A percentile compares a stretch with the other conserved stretches of the same genome.
Evolutionary conservation across 92 coral and sea anemone genomes (phyloP).

Genomic region (Epizoanthus scotinus): DNA sequence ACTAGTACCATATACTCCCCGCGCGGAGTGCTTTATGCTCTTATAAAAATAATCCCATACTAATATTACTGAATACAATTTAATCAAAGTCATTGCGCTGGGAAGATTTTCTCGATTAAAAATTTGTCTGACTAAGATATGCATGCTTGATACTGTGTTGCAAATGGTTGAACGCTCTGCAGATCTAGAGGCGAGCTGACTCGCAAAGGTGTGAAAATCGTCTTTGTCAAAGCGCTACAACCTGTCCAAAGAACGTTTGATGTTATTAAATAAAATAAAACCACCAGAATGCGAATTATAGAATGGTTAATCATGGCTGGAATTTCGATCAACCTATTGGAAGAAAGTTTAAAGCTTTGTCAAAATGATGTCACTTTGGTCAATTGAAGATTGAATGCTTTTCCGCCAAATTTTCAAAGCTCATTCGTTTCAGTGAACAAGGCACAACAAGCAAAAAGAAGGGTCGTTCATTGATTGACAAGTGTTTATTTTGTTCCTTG

Average conservation of each 20-base stretch:
- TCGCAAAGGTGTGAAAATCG: conserved; percentile 5
- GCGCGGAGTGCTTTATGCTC: no score
- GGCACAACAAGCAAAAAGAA: conserved; percentile 28
- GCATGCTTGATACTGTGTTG: not conserved
- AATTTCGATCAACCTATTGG: not conserved
- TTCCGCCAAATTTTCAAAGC: conserved; percentile 45
- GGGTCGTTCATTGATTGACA: conserved; percentile 30
- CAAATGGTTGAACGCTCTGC: conserved; percentile 12
- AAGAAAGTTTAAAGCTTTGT: not conserved
- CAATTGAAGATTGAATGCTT: not conserved
- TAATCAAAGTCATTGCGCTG: no score
- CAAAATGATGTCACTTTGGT: not conserved
- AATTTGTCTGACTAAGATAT: not conserved
- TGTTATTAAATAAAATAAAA: not conserved
- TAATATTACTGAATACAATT: no score
- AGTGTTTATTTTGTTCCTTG: conserved; percentile 31
- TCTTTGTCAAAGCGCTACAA: not conserved
- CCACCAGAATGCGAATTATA: not conserved
- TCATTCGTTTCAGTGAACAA: conserved; percentile 39
- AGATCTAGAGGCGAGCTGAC: not conserved
- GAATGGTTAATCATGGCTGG: not conserved
- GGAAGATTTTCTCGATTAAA: no score
- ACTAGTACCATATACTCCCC: no score
- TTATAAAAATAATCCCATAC: no score
- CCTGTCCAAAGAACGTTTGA: not conserved